These are phyloP conservation scores for Hydractinia symbiolongicarpus DNA, from an alignment of 30 jellyfish, hydroid and myxozoan species.

Conservation along the genomic window DNA sequence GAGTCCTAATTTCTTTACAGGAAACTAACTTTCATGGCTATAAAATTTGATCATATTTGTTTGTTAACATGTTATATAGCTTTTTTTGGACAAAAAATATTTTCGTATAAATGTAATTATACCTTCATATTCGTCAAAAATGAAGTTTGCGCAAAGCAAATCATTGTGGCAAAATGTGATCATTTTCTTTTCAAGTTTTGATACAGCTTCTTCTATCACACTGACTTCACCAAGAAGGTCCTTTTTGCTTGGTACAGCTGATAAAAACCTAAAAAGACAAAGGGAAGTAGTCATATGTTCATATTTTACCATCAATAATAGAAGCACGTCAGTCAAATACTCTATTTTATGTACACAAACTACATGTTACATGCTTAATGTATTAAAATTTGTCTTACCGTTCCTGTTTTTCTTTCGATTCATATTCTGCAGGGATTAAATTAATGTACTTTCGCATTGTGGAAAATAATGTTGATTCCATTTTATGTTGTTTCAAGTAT, in stretches of 20 bases:
- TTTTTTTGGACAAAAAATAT: background rate
- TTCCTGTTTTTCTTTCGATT: slow-evolving; percentile 52
- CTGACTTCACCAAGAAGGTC: slow-evolving; percentile 48
- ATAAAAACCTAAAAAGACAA: background rate
- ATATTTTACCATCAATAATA: too few relatives aligned
- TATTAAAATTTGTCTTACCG: slow-evolving; percentile 33
- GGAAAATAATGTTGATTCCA: slow-evolving; percentile 56
- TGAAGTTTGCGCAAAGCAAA: slow-evolving; percentile 71
- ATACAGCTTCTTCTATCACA: slow-evolving; percentile 21
- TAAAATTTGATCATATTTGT: too few relatives aligned
- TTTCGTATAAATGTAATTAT: background rate
- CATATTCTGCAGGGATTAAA: slow-evolving; percentile 50
- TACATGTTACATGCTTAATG: background rate
- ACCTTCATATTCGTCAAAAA: slow-evolving; percentile 61
- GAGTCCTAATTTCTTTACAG: too few relatives aligned
- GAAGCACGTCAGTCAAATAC: too few relatives aligned
- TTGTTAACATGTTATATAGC: too few relatives aligned
- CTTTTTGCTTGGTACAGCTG: slow-evolving; percentile 39
- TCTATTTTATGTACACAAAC: too few relatives aligned
- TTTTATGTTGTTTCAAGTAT: slow-evolving; percentile 63
- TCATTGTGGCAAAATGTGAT: slow-evolving; percentile 73
- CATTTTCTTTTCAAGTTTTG: slow-evolving; percentile 31
- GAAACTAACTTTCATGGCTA: too few relatives aligned
- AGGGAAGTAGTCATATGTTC: too few relatives aligned
- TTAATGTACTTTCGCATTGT: slow-evolving; percentile 27